Conservation (phyloP, 2,888 invertebrate genomes). For the Diarsia rubi region DNA sequence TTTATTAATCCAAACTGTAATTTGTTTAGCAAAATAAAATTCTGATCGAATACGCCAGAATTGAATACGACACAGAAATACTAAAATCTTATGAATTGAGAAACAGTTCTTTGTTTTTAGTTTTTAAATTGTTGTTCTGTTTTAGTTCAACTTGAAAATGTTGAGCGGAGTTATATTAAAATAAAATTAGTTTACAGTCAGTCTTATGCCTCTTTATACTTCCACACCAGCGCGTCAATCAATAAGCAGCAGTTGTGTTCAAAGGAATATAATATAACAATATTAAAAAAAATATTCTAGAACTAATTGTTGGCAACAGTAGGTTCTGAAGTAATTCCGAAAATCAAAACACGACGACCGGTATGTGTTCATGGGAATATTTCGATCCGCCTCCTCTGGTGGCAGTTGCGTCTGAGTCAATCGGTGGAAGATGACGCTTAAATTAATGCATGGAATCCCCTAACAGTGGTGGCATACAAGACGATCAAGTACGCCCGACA, state of each 20-base stretch:
- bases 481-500: too few species aligned
- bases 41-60: constrained; percentile 18
- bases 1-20: constrained; percentile 5
- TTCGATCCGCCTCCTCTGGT: too few species aligned
- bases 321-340: neutral
- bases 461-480: too few species aligned
- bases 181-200: constrained; percentile 21
- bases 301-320: neutral
- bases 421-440: too few species aligned
- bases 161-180: constrained; percentile 26
- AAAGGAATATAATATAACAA: neutral
- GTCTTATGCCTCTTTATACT: constrained; percentile 30
- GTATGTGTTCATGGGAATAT: neutral
- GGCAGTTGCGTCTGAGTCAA: too few species aligned
- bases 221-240: neutral
- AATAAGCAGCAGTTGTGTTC: constrained; percentile 2
- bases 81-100: constrained; percentile 13
- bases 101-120: constrained; percentile 13
- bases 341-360: neutral
- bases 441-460: too few species aligned
- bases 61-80: constrained; percentile 1
- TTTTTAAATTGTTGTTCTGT: constrained; percentile 35
- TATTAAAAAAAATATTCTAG: constrained; percentile 6
- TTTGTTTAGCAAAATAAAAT: constrained; percentile 4
- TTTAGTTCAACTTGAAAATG: constrained; percentile 17